Conservation (phyloP, 2,113 vertebrate species). For the Probosciger aterrimus region DNA sequence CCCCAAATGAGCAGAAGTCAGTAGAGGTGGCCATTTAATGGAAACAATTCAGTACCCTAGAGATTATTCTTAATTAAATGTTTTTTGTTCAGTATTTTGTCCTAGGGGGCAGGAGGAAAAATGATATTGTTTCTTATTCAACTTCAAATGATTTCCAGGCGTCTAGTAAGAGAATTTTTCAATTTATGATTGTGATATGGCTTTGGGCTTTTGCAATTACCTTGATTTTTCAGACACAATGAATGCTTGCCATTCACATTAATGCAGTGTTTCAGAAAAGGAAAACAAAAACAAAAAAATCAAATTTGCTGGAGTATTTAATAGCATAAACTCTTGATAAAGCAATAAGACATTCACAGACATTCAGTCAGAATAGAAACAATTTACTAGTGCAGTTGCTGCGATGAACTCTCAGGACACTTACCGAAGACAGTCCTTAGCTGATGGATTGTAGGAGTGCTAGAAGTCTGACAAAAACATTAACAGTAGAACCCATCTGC, state of each 20-base stretch:
- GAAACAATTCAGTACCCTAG: conserved; percentile 6
- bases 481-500: background rate
- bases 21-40: conserved; percentile 15
- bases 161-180: background rate
- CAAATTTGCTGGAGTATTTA: background rate
- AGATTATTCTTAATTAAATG: conserved; percentile 49
- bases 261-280: background rate
- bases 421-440: background rate
- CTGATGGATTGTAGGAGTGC: background rate
- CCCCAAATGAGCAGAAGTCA: conserved; percentile 31
- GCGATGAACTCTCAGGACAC: background rate
- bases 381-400: background rate
- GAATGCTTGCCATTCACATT: background rate
- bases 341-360: background rate
- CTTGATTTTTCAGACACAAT: background rate
- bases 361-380: background rate
- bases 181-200: background rate
- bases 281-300: background rate
- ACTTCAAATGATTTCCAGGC: background rate
- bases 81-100: conserved; percentile 18
- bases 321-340: background rate
- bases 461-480: background rate
- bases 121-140: background rate
- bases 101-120: background rate
- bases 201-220: background rate